Base-by-base conservation (phyloP, 2,888 invertebrate genomes). In the Poecilus cupreus region DNA sequence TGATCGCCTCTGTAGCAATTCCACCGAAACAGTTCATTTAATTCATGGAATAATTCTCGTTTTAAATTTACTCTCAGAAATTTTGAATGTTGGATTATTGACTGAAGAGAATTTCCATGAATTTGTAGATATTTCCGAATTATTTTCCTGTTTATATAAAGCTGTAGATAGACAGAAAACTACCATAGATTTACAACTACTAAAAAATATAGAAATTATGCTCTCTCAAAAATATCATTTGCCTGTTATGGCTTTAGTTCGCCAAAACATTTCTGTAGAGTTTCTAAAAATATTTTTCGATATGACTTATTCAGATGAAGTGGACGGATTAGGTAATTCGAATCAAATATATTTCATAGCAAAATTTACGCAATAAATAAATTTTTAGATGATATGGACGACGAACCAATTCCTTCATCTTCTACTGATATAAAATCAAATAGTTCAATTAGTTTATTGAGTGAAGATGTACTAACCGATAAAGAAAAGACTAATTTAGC, bases 401-500 rank as follows among this genome's bases (percentile, higher is more conserved):
- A 60, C 16, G 80, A 72, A 0, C 26, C 57, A 37, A 24, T 13
- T 13, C 57, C 80, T 13, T 39, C 80, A 24, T 72, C 80, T 0
- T 16, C 43, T 8, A 26, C 51, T 24, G 57, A 75, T 20, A n/a
- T 72, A 6, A 68, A 57, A 49, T 22, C 20, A 2, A 43, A 57
- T 8, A 78, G 64, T 54, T 80, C 80, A n/a, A 54, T 8, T 8
- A 57, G 43, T 54, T 72, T 81, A 64, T 26, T 81, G 11, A 54
- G 16, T 10, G 80, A 80, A 80, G 54, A 37, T 24, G 46, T 26
- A 10, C 75, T 81, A 20, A 81, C 26, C 3, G 46, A 46, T 32
- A 32, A 5, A 11, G 82, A 84, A 68, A 84, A 83, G 46, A 49
- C 86, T 8, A 85, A 85, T 78, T 81, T 84, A 46, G 64, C 81